Percentiles rank a stretch among this genome's conserved stretches.
phyloP scores from a whole-genome alignment of 92 coral and sea anemone genomes.

The Anthopleura xanthogrammica region DNA sequence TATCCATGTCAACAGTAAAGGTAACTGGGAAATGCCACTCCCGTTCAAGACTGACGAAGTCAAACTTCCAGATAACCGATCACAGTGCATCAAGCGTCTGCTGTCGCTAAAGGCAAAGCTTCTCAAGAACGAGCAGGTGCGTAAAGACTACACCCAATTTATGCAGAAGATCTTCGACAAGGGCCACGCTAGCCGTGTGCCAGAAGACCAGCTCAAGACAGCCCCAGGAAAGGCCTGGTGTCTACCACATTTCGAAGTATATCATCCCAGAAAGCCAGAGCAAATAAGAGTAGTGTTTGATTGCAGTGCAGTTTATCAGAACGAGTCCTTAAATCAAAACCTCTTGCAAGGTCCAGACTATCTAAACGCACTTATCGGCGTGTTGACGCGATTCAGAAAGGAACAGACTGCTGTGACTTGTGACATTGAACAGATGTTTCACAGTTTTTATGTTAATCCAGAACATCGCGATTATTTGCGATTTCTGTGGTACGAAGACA shows the following conservation, averaged over 20 bases:
- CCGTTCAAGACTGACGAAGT: constrained; percentile 50
- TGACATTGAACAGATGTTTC: constrained; percentile 62
- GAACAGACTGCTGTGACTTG: constrained; percentile 54
- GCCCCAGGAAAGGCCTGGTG: constrained; percentile 18
- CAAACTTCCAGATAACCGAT: constrained; percentile 35
- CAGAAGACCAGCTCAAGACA: constrained; percentile 20
- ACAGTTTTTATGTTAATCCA: constrained; percentile 50
- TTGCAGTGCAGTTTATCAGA: constrained; percentile 35
- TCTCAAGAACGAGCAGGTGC: constrained; percentile 21
- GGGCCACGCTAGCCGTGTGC: constrained; percentile 41
- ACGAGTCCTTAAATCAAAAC: constrained; percentile 34
- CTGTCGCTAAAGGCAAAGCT: constrained; percentile 47
- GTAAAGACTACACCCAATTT: constrained; percentile 37
- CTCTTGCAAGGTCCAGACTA: constrained; percentile 49
- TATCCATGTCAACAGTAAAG: constrained; percentile 33
- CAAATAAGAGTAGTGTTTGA: constrained; percentile 55
- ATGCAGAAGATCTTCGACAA: constrained; percentile 44
- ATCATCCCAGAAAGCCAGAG: constrained; percentile 46
- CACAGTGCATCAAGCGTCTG: constrained; percentile 37
- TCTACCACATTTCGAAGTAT: constrained; percentile 36
- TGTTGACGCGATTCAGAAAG: constrained; percentile 56
- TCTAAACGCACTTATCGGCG: constrained; percentile 52
- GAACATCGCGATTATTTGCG: constrained; percentile 53
- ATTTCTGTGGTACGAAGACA: constrained; percentile 54
- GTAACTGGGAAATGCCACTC: constrained; percentile 53